Base-by-base conservation (phyloP, 2,888 invertebrate genomes). In the Miltochrista miniata region DNA sequence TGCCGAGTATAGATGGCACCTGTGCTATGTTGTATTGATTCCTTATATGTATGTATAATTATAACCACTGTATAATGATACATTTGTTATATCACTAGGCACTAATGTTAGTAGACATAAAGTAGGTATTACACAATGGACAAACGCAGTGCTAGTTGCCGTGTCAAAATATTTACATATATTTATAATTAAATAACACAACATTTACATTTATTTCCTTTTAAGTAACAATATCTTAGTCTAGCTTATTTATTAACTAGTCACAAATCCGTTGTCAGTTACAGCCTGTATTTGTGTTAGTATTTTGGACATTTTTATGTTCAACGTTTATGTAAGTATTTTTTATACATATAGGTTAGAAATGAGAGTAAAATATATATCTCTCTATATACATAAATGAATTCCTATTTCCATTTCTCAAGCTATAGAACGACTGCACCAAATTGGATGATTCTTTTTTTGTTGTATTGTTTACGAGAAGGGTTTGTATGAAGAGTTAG, bases 221-320 rank as follows among this genome's bases (percentile, higher is more conserved):
- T 87, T 90, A 89, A 88, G 88, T 89, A 87, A 86, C 88, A 83
- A 76, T 85, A 85, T 74, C 81, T 83, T 87, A 82, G 55, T 62
- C 55, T 73, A 71, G 63, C 56, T 78, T 71, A 31, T 64, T n/a
- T n/a, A 70, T 51, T 73, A 68, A 68, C 82, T 89, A 89, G 79
- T 89, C 83, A 87, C 90, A 90, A 90, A 90, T 90, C 90, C 90
- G 81, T 90, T 85, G 83, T 90, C 81, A 83, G 74, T 89, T 85
- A 90, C 89, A 89, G 88, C 90, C 90, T 79, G 89, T 77, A 68
- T 73, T 55, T 79, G 74, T 74, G 74, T 79, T 81, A 83, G 78
- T 61, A 60, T 56, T 66, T 62, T 66, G 65, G 65, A 74, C 70
- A 66, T 56, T 63, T 64, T 49, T 59, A 48, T 57, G 54, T 37